phyloP scores from a whole-genome alignment of 2,113 vertebrate species.

The Theristicus caerulescens region DNA sequence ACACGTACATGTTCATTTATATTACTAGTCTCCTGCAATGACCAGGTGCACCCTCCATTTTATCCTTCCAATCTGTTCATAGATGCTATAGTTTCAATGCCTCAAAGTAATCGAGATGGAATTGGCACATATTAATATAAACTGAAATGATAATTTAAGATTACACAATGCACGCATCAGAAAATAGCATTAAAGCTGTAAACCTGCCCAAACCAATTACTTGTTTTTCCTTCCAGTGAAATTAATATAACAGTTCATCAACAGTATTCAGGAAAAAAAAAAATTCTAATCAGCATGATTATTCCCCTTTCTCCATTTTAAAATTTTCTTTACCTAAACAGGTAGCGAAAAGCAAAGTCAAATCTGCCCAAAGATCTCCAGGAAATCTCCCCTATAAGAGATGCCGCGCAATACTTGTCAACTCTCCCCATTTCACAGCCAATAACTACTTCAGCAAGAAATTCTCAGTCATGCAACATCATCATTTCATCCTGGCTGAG shows the following conservation, averaged over 20 bases:
- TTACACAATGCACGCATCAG: not conserved
- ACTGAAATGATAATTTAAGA: not conserved
- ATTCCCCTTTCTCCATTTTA: not conserved
- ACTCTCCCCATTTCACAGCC: not conserved
- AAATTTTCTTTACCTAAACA: not conserved
- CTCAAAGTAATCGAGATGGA: not conserved
- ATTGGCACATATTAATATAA: not conserved
- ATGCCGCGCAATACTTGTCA: not conserved
- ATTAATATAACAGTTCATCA: not conserved
- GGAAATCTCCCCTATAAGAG: not conserved
- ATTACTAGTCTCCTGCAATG: not conserved
- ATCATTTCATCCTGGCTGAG: conserved; percentile 7
- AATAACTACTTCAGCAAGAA: not conserved
- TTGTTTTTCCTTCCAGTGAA: not conserved
- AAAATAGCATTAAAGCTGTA: not conserved
- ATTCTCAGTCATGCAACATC: conserved; percentile 1
- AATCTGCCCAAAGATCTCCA: not conserved
- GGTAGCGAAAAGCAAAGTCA: not conserved
- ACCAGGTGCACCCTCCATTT: not conserved
- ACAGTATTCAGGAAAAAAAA: not conserved
- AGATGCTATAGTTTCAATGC: not conserved
- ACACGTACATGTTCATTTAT: not conserved
- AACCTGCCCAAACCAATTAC: not conserved
- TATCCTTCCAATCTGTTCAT: not conserved
- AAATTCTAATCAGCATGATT: not conserved